Base-by-base conservation (phyloP, 2,113 vertebrate species). In the Gallinago paraguaiae region DNA sequence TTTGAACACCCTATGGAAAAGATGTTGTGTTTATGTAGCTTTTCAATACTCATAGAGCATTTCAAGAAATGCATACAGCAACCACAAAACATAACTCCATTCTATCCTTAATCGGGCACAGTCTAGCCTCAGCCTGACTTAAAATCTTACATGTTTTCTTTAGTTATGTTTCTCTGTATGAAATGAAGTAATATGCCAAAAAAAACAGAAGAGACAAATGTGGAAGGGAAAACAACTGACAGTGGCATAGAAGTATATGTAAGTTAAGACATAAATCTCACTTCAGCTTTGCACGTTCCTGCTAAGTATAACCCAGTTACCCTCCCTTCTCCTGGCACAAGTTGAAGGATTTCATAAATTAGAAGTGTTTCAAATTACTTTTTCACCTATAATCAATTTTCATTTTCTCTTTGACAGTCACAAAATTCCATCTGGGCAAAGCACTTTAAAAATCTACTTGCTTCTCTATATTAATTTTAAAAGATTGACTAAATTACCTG, bases 311-410 rank as follows among this genome's bases (percentile, higher is more conserved):
- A 64, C 13, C 27, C 41, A 67, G 56, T 59, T 35, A 77, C 10
- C 12, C 11, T 67, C 10, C 18, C 23, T 82, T 90, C 71, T 91
- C 17, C 50, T 80, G 64, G 50, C 30, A 88, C 43, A 56, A 74
- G 33, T 54, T 70, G 13, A 53, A 77, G 18, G 28, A 78, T 90
- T 94, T 81, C 6, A 75, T 60, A 33, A 4, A 41, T 57, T 78
- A 56, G 19, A 88, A 70, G 30, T 53, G 18, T 53, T 86, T 48
- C 3, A 78, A 35, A 50, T 67, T 77, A 76, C 59, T 56, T 86
- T 94, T 89, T 95, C 39, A 67, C 24, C 17, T 82, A 28, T 51
- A 69, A 93, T 78, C 43, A 71, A n/a, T 89, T 93, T 79, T 71
- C 12, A 25, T 87, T 78, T 91, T 82, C 48, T 75, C 19, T 70